Conservation (phyloP, 1,140 invertebrate species). For the Ephestia elutella region DNA sequence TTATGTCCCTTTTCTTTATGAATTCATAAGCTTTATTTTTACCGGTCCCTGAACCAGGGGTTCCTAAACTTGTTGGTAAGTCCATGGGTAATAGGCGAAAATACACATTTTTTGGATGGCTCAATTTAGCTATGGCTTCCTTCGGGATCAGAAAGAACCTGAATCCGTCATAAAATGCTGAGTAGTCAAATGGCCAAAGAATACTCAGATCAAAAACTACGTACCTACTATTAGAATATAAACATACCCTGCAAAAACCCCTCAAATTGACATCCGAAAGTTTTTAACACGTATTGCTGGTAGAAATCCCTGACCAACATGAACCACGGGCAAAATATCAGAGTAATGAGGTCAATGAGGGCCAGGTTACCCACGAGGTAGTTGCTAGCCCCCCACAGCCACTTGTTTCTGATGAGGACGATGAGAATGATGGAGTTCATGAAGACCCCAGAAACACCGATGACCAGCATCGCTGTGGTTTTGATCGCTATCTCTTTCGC, state of each 20-base stretch:
- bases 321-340: conserved; percentile 84
- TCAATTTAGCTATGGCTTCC: too few relatives aligned
- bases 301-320: conserved; percentile 82
- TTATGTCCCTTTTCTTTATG: too few relatives aligned
- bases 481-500: conserved; percentile 78
- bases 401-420: conserved; percentile 79
- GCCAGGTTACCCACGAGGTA: conserved; percentile 87
- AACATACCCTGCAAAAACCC: conserved; percentile 79
- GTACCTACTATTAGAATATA: too few relatives aligned
- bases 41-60: too few relatives aligned
- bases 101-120: too few relatives aligned
- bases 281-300: conserved; percentile 83
- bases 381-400: conserved; percentile 85
- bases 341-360: conserved; percentile 81
- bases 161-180: too few relatives aligned
- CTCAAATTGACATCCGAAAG: conserved; percentile 80
- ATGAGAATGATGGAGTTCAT: conserved; percentile 83
- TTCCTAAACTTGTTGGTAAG: too few relatives aligned
- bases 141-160: too few relatives aligned
- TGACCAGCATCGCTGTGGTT: conserved; percentile 74
- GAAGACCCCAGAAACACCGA: conserved; percentile 81
- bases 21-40: too few relatives aligned
- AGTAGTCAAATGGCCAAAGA: too few relatives aligned
- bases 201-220: too few relatives aligned
- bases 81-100: too few relatives aligned